phyloP scores from a whole-genome alignment of 2,797 vertebrate genomes.

The Falco rusticolus region DNA sequence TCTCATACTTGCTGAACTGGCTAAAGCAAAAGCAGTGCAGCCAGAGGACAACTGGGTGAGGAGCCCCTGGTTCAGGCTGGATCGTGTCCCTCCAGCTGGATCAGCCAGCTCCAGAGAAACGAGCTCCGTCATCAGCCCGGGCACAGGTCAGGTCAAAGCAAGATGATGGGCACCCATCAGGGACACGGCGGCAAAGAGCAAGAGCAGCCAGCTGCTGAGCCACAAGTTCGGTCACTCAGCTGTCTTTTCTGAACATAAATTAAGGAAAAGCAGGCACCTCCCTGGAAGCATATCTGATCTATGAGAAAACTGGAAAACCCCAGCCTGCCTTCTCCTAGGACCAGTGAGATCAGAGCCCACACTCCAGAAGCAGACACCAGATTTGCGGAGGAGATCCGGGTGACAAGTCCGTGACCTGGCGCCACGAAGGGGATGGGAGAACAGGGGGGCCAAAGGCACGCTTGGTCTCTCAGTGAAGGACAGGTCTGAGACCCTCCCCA shows the following conservation, averaged over 20 bases:
- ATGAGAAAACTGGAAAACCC: not conserved
- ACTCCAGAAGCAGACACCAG: not conserved
- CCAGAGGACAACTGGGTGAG: not conserved
- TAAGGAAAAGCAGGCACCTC: not conserved
- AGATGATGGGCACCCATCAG: rapidly evolving
- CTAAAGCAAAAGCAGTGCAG: not conserved
- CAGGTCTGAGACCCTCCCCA: not conserved
- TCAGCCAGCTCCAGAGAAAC: not conserved
- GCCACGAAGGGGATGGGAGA: not conserved
- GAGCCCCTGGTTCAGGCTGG: not conserved
- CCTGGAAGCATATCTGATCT: too few species aligned
- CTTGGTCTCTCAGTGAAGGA: not conserved
- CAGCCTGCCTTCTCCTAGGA: not conserved
- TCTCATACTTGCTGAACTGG: not conserved
- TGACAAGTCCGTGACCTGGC: not conserved
- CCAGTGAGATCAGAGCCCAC: not conserved
- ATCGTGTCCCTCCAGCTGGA: not conserved
- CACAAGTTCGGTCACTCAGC: not conserved
- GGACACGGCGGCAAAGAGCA: not conserved
- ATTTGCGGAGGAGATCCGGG: not conserved
- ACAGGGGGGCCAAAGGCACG: not conserved
- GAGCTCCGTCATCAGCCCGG: not conserved
- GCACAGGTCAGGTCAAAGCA: not conserved
- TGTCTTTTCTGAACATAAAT: not conserved
- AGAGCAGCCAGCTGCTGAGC: not conserved